phyloP scores from a whole-genome alignment of 2,113 vertebrate species.

The Ctenomys sociabilis region DNA sequence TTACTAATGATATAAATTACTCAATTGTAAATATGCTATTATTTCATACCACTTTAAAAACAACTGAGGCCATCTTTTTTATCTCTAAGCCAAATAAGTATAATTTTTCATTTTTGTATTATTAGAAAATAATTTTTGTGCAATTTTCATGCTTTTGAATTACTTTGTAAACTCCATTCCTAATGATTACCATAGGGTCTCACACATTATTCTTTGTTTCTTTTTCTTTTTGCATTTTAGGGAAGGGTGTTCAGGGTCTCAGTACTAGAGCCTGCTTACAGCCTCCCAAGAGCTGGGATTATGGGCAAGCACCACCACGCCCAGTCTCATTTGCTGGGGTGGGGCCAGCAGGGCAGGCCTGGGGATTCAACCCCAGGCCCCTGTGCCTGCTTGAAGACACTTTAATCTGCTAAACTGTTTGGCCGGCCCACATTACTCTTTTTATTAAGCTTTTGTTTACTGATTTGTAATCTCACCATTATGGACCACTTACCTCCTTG shows the following conservation, averaged over 20 bases:
- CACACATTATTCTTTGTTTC: too few species aligned
- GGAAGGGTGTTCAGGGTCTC: too few species aligned
- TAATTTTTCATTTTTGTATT: neutral
- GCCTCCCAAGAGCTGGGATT: too few species aligned
- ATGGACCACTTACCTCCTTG: neutral
- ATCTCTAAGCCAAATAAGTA: neutral
- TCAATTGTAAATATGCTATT: neutral
- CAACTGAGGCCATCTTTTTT: neutral
- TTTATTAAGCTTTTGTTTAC: neutral
- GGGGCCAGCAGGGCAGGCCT: too few species aligned
- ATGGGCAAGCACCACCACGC: too few species aligned
- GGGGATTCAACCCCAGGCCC: too few species aligned
- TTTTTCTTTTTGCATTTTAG: too few species aligned
- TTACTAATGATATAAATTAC: neutral
- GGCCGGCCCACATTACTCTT: too few species aligned
- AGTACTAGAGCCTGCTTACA: too few species aligned
- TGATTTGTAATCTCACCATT: neutral
- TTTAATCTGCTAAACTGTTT: too few species aligned
- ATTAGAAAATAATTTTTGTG: neutral
- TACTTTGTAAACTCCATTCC: neutral
- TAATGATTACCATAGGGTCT: neutral
- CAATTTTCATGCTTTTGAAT: neutral
- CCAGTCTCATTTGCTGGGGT: too few species aligned
- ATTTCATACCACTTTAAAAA: neutral
- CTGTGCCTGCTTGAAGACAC: too few species aligned